Conservation (phyloP, 2,797 vertebrate species). For the Potorous gilbertii region DNA sequence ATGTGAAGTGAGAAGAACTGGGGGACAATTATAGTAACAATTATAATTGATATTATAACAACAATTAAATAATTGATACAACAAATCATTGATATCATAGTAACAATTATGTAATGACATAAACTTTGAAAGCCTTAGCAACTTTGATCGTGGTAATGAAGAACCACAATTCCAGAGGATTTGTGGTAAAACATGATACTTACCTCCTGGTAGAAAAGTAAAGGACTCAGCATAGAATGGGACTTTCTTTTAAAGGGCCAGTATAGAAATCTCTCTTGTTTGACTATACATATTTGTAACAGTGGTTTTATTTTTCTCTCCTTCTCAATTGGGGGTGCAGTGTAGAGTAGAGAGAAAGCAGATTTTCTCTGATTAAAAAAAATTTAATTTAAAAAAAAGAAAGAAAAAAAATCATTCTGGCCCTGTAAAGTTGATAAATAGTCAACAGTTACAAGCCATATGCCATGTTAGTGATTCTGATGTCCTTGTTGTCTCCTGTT, state of each 20-base stretch:
- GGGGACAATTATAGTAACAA: not conserved
- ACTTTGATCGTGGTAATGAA: not conserved
- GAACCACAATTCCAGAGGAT: not conserved
- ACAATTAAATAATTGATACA: not conserved
- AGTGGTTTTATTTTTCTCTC: not conserved
- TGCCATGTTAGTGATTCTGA: not conserved
- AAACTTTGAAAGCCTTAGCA: not conserved
- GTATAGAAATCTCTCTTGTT: not conserved
- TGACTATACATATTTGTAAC: not conserved
- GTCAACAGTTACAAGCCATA: not conserved
- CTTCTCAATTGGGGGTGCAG: not conserved
- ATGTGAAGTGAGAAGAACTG: not conserved
- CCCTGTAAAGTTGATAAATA: not conserved
- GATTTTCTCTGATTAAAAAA: not conserved
- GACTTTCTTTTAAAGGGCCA: not conserved
- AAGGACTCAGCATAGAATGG: not conserved
- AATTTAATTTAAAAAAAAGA: not conserved
- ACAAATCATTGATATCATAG: not conserved
- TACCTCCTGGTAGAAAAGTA: not conserved
- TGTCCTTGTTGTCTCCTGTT: not conserved
- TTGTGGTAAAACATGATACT: not conserved
- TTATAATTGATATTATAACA: too few species aligned
- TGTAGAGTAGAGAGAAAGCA: not conserved
- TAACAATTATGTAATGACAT: not conserved
- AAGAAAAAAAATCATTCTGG: not conserved